Base-by-base conservation (phyloP, 2,888 invertebrate species). In the Adelphocoris suturalis region DNA sequence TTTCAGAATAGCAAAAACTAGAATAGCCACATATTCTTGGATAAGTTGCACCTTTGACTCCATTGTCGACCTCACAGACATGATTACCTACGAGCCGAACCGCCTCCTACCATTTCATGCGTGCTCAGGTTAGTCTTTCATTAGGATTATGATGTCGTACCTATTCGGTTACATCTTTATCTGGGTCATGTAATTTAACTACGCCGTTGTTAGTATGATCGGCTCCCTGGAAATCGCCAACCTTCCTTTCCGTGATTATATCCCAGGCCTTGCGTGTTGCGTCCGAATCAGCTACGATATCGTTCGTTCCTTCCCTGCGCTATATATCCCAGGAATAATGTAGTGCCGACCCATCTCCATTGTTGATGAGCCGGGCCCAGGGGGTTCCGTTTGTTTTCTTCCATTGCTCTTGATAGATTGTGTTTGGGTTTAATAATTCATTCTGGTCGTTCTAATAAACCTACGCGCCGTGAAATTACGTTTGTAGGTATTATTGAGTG, bases 311-410 rank as follows among this genome's bases (percentile, higher is more conserved):
- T 68, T 52, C 68, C 68, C 37, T 7, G 9, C 5, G 68, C 68
- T 68, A 68, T 68, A 68, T 23, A 68, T 68, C 68, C 68, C 4
- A 68, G 68, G 68, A 68, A 68, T 68, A 23, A 68, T 68, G 68
- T 19, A 68, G 19, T 68, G 7, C 68, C 68, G 68, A 23, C 68
- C 68, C 68, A 68, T 23, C 68, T 68, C 19, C 68, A 68, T 68
- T 68, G 68, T 68, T 68, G 68, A 68, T 68, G 68, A 68, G 23
- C 12, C 5, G 27, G 19, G 68, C 68, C 68, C 68, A 11, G 0
- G 68, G 37, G 11, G 23, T 68, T 68, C 9, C 68, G 68, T 68
- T 68, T 68, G 23, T 68, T 68, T 68, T 13, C 1, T 27, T 68
- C 23, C 68, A 23, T 23, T 12, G 23, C 2, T 12, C 23, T 68